phyloP scores from a whole-genome alignment of 2,888 invertebrate genomes.

The Acanthopleura granulata region DNA sequence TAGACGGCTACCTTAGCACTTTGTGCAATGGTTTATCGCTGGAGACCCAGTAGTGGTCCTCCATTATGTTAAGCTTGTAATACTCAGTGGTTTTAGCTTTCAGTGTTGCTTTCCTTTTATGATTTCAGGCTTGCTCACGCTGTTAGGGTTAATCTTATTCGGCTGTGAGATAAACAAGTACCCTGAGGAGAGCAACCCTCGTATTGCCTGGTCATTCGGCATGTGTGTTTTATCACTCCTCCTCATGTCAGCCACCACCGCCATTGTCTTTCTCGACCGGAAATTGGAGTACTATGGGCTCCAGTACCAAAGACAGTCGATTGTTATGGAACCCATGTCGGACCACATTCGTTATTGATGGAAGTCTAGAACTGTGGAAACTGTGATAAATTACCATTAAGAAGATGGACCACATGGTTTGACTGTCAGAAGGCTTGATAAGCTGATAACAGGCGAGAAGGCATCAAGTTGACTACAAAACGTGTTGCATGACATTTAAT shows the following conservation, averaged over 20 bases:
- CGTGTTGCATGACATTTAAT: too few species aligned
- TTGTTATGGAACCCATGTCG: neutral
- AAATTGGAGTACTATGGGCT: neutral
- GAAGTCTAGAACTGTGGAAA: too few species aligned
- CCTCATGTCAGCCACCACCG: neutral
- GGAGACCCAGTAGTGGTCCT: too few species aligned
- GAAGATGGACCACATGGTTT: too few species aligned
- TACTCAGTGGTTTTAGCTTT: too few species aligned
- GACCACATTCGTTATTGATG: neutral
- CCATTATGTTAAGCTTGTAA: too few species aligned
- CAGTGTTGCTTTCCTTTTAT: neutral
- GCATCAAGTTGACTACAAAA: too few species aligned
- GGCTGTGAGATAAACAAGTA: neutral
- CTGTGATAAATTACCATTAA: too few species aligned
- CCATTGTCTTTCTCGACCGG: neutral
- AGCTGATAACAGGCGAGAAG: too few species aligned
- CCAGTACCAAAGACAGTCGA: neutral
- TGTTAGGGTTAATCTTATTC: neutral
- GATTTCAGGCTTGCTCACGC: neutral
- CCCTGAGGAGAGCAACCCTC: neutral
- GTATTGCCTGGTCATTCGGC: conserved; percentile 1
- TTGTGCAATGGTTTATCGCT: too few species aligned
- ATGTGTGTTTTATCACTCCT: neutral
- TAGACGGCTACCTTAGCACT: too few species aligned
- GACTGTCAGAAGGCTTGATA: too few species aligned